Evolutionary conservation across 2,797 vertebrate species (phyloP).

Genomic region (Adelosebastes latens): DNA sequence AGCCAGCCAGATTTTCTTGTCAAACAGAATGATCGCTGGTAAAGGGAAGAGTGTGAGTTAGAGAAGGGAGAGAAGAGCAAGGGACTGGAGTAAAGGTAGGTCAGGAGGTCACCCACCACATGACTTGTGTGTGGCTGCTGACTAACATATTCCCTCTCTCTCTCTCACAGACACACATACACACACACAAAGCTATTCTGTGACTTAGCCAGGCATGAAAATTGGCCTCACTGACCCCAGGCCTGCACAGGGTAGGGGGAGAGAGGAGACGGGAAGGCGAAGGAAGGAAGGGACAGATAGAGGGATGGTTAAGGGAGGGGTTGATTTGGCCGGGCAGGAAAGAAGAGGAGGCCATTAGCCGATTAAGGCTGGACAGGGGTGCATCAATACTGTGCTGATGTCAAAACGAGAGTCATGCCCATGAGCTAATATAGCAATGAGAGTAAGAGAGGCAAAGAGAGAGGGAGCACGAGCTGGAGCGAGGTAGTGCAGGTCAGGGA

Average conservation of each 20-base stretch:
- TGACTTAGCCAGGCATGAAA: constrained; percentile 83
- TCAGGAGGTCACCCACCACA: constrained; percentile 75
- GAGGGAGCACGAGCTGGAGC: constrained; percentile 46
- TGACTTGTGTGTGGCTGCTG: constrained; percentile 81
- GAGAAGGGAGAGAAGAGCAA: constrained; percentile 36
- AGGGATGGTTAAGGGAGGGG: constrained; percentile 70
- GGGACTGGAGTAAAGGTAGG: constrained; percentile 69
- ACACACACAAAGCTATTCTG: constrained; percentile 75
- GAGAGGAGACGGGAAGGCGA: constrained; percentile 59
- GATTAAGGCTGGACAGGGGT: constrained; percentile 82
- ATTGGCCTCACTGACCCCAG: constrained; percentile 80
- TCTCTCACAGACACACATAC: background rate
- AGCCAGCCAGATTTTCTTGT: constrained; percentile 55
- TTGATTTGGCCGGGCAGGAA: constrained; percentile 75
- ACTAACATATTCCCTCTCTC: constrained; percentile 58
- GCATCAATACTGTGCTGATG: constrained; percentile 83
- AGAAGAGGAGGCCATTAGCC: constrained; percentile 85
- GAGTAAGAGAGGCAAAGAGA: constrained; percentile 45
- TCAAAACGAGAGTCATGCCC: constrained; percentile 79
- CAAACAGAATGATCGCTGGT: constrained; percentile 46
- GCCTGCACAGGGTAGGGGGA: constrained; percentile 58
- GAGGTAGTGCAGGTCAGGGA: constrained; percentile 62
- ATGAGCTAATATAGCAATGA: constrained; percentile 77
- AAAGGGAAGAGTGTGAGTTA: constrained; percentile 32
- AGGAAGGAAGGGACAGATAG: constrained; percentile 67